phyloP scores from a whole-genome alignment of 1,140 invertebrate species.

The Tenebrio molitor region DNA sequence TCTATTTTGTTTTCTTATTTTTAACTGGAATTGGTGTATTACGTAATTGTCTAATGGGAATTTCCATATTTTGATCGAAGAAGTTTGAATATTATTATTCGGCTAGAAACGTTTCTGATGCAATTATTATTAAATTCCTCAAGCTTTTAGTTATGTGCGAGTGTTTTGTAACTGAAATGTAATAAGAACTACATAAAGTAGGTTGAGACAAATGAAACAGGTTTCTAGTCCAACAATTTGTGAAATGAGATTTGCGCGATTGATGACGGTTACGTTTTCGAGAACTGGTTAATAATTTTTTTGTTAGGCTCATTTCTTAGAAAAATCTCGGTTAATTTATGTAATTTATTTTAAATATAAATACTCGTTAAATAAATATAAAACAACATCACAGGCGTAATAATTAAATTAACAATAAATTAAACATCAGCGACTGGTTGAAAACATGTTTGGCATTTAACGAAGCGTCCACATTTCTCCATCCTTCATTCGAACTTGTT shows the following conservation, averaged over 20 bases:
- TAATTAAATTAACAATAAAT: slow-evolving; percentile 4
- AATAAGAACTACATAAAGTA: slow-evolving; percentile 12
- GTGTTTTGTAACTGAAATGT: slow-evolving; percentile 8
- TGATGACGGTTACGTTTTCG: background rate
- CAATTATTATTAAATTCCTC: too few species aligned
- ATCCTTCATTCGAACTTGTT: slow-evolving; percentile 70
- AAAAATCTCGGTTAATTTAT: slow-evolving; percentile 5
- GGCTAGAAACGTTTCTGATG: too few species aligned
- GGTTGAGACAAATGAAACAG: slow-evolving; percentile 21
- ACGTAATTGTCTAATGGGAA: too few species aligned
- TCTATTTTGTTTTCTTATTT: too few species aligned
- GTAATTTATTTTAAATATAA: slow-evolving; percentile 1
- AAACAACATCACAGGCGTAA: slow-evolving; percentile 17
- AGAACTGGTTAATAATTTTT: background rate
- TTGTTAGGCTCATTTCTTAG: background rate
- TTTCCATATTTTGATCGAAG: too few species aligned
- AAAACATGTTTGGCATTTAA: too few species aligned
- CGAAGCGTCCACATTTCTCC: background rate
- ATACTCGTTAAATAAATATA: slow-evolving; percentile 15
- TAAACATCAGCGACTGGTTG: background rate
- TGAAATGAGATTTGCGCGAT: slow-evolving; percentile 26
- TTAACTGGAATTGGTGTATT: too few species aligned
- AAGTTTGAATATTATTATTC: too few species aligned
- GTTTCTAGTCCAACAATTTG: slow-evolving; percentile 41
- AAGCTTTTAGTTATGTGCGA: background rate